These are phyloP conservation scores for Dasyprocta punctata DNA, from an alignment of 2,113 vertebrate species.

Conservation along the genomic window DNA sequence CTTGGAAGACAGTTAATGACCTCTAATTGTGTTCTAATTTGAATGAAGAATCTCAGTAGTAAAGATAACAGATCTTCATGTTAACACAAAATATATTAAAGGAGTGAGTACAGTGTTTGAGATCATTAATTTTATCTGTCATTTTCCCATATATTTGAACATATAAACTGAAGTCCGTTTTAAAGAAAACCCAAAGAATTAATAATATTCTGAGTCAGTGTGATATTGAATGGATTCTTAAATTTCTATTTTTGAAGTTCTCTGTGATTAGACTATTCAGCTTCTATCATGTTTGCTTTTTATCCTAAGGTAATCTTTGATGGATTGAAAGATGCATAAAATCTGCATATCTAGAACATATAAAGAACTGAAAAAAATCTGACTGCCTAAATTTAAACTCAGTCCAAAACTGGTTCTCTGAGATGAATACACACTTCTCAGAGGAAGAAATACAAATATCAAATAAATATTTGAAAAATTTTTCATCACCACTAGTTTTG, in stretches of 20 bases:
- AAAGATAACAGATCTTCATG: background rate
- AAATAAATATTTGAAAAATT: background rate
- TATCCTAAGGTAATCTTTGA: background rate
- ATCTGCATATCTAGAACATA: background rate
- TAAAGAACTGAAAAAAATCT: background rate
- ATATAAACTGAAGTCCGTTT: background rate
- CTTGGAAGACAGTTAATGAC: background rate
- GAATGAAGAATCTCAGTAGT: background rate
- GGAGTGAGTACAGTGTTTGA: background rate
- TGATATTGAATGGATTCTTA: background rate
- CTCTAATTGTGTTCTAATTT: conserved; percentile 34
- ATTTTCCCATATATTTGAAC: background rate
- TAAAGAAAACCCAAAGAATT: background rate
- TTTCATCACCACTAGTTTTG: background rate
- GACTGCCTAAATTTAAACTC: background rate
- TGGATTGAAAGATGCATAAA: conserved; percentile 7
- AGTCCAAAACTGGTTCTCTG: background rate
- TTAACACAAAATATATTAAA: conserved; percentile 4
- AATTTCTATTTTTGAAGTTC: background rate
- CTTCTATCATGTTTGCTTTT: conserved; percentile 31
- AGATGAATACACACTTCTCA: background rate
- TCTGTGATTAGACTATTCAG: background rate
- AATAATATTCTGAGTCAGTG: conserved; percentile 22
- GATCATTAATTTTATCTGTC: conserved; percentile 22
- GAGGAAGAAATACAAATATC: background rate